Conservation (phyloP, 2,888 invertebrate species). For the Dromius quadrimaculatus region DNA sequence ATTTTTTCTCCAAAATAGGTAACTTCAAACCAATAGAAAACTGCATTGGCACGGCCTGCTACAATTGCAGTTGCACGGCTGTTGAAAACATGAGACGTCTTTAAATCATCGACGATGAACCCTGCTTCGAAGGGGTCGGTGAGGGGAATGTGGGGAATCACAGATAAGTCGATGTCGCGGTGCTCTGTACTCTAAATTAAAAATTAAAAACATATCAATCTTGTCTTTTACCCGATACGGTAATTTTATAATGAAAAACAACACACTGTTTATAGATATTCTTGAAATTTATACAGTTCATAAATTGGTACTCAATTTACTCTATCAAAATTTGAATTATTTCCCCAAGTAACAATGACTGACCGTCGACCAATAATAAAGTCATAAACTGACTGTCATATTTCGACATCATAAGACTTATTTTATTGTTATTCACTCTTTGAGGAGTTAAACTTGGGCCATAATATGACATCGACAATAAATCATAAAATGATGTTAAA, state of each 20-base stretch:
- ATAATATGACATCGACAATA: too few relatives aligned
- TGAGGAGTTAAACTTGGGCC: too few relatives aligned
- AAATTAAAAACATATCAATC: too few relatives aligned
- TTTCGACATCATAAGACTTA: too few relatives aligned
- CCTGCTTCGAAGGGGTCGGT: constrained; percentile 61
- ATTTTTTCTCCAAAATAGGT: constrained; percentile 65
- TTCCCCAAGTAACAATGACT: too few relatives aligned
- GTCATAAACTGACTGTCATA: too few relatives aligned
- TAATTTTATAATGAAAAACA: background rate
- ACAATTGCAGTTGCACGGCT: constrained; percentile 62
- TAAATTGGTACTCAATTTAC: too few relatives aligned
- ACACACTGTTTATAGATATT: background rate
- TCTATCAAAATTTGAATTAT: too few relatives aligned
- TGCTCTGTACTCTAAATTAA: constrained; percentile 67
- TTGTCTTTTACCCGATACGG: background rate
- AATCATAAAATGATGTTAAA: too few relatives aligned
- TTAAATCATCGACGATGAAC: constrained; percentile 54
- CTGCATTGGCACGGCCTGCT: constrained; percentile 67
- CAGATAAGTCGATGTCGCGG: constrained; percentile 67
- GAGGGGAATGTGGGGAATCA: constrained; percentile 65
- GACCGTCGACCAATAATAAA: too few relatives aligned
- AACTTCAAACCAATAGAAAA: constrained; percentile 72
- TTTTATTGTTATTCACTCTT: too few relatives aligned
- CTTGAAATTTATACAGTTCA: too few relatives aligned
- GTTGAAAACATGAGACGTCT: background rate